phyloP scores from a whole-genome alignment of 2,888 invertebrate species.

The Nomada ruficornis region DNA sequence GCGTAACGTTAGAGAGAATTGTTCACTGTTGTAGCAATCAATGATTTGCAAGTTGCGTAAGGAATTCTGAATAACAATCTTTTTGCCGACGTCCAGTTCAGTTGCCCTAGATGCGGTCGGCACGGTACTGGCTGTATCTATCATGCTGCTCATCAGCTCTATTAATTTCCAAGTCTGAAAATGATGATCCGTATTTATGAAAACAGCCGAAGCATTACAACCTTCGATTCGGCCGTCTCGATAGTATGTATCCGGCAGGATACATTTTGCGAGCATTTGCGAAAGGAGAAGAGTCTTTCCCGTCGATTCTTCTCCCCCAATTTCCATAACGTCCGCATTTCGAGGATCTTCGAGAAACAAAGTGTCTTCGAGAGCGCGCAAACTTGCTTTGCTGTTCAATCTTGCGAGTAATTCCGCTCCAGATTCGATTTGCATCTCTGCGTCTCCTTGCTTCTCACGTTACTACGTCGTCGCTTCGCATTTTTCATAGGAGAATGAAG shows the following conservation, averaged over 20 bases:
- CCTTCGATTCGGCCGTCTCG: constrained; percentile 81
- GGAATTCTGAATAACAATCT: constrained; percentile 75
- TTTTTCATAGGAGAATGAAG: neutral
- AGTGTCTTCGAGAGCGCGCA: constrained; percentile 84
- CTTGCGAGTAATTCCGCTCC: constrained; percentile 87
- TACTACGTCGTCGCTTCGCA: neutral
- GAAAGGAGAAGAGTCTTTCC: constrained; percentile 85
- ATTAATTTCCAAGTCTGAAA: constrained; percentile 83
- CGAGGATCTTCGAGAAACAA: constrained; percentile 84
- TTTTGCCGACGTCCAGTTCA: constrained; percentile 46
- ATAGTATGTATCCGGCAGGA: constrained; percentile 81
- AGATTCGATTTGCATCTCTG: constrained; percentile 84
- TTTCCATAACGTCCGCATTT: constrained; percentile 84
- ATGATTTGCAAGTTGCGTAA: constrained; percentile 82
- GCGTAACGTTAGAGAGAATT: constrained; percentile 80
- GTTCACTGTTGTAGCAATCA: constrained; percentile 82
- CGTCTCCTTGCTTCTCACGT: neutral
- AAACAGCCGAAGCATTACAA: constrained; percentile 83
- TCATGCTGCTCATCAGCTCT: constrained; percentile 78
- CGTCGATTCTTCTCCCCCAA: constrained; percentile 83
- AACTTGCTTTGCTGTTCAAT: constrained; percentile 83
- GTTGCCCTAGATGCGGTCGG: neutral
- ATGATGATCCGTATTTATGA: constrained; percentile 85
- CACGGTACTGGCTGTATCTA: constrained; percentile 64
- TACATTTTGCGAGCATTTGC: constrained; percentile 84